Percentiles rank a stretch among this genome's conserved stretches.
phyloP scores from a whole-genome alignment of 2,113 vertebrate species.

The Pomatorhinus ruficollis region DNA sequence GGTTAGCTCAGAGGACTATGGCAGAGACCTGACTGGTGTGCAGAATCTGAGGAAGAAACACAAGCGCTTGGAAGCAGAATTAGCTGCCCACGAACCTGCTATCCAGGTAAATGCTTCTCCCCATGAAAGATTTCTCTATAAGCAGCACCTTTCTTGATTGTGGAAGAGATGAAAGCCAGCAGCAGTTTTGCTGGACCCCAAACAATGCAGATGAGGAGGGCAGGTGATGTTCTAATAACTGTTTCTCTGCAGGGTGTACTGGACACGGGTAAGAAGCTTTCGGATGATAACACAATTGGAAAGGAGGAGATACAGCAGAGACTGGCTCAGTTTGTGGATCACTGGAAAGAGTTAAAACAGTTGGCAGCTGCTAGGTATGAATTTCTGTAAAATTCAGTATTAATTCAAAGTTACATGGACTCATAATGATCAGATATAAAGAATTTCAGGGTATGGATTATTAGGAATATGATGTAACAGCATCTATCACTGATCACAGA shows the following conservation, averaged over 20 bases:
- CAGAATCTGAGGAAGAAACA: conserved; percentile 99
- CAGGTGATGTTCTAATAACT: background rate
- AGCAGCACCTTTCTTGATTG: background rate
- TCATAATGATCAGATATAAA: background rate
- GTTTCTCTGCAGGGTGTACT: conserved; percentile 85
- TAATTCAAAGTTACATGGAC: background rate
- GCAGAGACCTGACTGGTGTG: conserved; percentile 95
- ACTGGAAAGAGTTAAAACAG: conserved; percentile 96
- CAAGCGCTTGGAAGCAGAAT: conserved; percentile 94
- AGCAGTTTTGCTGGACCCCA: background rate
- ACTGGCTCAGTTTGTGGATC: conserved; percentile 93
- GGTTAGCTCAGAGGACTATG: conserved; percentile 97
- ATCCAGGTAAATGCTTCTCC: conserved; percentile 83
- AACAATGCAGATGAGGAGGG: background rate
- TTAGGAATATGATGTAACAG: background rate
- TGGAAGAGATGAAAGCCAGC: background rate
- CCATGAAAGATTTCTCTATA: background rate
- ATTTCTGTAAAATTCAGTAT: background rate
- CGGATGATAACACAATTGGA: conserved; percentile 96
- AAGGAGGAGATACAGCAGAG: conserved; percentile 98
- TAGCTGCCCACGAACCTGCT: conserved; percentile 93
- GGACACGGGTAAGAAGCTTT: conserved; percentile 94
- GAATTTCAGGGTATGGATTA: background rate
- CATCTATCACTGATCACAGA: background rate
- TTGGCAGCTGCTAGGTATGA: conserved; percentile 89